These are phyloP conservation scores for Leuciscus idus DNA, from an alignment of 2,113 vertebrate species.

Conservation along the genomic window DNA sequence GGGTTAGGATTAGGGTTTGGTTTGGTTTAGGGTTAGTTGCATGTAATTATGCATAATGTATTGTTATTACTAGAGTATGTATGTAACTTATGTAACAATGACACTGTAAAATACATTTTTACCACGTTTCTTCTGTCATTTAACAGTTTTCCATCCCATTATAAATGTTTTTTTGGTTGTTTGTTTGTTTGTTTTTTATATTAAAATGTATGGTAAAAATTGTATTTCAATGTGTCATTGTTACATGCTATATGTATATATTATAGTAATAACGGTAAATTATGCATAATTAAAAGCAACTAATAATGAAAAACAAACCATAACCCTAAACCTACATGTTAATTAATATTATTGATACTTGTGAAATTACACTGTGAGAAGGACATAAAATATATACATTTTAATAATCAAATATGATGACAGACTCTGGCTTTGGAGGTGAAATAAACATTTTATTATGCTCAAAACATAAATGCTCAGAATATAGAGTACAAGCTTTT, in stretches of 20 bases:
- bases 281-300: background rate
- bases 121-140: too few species aligned
- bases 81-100: too few species aligned
- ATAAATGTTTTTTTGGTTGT: too few species aligned
- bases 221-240: background rate
- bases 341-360: background rate
- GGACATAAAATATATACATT: background rate
- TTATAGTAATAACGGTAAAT: background rate
- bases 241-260: background rate
- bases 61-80: too few species aligned
- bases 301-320: too few species aligned
- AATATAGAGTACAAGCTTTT: background rate
- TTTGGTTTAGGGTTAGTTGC: too few species aligned
- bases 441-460: background rate
- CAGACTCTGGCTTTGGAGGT: background rate
- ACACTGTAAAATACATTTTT: too few species aligned
- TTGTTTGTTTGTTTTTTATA: too few species aligned
- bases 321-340: background rate
- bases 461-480: constrained; percentile 8
- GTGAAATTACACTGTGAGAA: background rate
- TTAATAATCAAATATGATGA: background rate
- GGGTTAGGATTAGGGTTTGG: too few species aligned
- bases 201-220: background rate
- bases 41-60: too few species aligned
- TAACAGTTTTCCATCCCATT: too few species aligned